Base-by-base conservation (phyloP, 2,797 vertebrate species). In the Pseudotriccus pelzelni region DNA sequence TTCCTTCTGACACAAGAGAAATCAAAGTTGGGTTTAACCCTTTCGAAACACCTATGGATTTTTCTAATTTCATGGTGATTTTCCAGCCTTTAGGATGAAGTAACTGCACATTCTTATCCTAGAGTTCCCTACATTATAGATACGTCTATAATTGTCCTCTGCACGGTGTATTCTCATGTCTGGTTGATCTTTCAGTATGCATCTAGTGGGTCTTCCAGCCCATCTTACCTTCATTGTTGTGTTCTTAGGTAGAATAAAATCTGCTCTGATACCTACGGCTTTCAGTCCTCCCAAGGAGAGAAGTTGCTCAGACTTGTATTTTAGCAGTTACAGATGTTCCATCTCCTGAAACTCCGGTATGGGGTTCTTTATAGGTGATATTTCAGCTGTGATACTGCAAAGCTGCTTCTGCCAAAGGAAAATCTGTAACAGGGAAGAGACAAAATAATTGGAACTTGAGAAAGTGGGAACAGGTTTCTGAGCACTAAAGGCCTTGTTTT, bases 401-500 rank as follows among this genome's bases (percentile, higher is more conserved):
- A 84, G 28, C 25, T 34, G 5, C 23, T 95, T 66, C 62, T 95
- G 41, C 43, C 53, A 50, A 34, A 76, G 53, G 24, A 68, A 82
- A 64, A 52, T n/a, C 4, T 41, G 5, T 69, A 34, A 47, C 6
- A 30, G 49, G 20, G 47, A 37, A 32, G 25, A 43, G 37, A 27
- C 0, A 0, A 15, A 66, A 46, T 66, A 18, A 17, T 21, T 1
- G 0, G 30, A 84, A n/a, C 24, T 12, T 20, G 27, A 62, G 21
- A 25, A 78, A 24, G 12, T 15, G 52, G 34, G 37, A 49, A 14
- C 14, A 62, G 47, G 18, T 72, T 92, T 67, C 49, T 49, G 25
- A 72, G 30, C 1, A 2, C 39, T 36, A 4, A 12, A 28, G 5
- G 21, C 30, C 77, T 74, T 49, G 20, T 46, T 81, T 78, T 70